These are phyloP conservation scores for Lasioglossum lativentre DNA, from an alignment of 2,888 invertebrate species.

Conservation along the genomic window DNA sequence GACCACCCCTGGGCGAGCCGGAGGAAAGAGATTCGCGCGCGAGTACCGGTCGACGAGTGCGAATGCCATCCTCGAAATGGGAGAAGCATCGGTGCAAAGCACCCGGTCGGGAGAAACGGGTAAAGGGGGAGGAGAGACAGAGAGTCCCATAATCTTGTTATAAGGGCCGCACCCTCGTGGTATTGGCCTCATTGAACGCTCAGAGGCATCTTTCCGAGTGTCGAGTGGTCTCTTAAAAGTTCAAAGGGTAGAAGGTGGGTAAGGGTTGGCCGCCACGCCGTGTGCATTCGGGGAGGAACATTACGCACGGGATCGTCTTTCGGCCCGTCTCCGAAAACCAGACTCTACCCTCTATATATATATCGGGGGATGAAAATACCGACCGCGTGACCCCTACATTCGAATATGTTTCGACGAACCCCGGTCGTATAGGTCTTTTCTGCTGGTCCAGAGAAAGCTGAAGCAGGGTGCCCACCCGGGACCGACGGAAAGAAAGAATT, in stretches of 20 bases:
- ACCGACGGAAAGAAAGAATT: conserved; percentile 36
- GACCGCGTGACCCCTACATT: neutral
- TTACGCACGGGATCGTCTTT: conserved; percentile 51
- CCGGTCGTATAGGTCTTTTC: neutral
- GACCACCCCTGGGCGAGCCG: conserved; percentile 69
- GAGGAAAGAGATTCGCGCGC: conserved; percentile 44
- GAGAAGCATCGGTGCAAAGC: conserved; percentile 2
- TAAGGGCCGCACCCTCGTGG: conserved; percentile 79
- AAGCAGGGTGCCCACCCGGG: neutral
- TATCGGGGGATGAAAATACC: conserved; percentile 26
- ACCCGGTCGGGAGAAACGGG: neutral
- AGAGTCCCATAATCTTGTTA: conserved; percentile 80
- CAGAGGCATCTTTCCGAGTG: conserved; percentile 75
- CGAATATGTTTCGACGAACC: neutral
- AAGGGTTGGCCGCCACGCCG: conserved; percentile 44
- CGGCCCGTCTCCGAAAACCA: conserved; percentile 39
- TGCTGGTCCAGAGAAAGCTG: neutral
- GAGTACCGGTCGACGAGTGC: conserved; percentile 12
- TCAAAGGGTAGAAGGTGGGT: conserved; percentile 68
- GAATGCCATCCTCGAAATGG: conserved; percentile 7
- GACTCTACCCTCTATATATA: conserved; percentile 29
- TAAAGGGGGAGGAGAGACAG: conserved; percentile 24
- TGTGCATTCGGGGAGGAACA: conserved; percentile 51
- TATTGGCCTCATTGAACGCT: conserved; percentile 80
- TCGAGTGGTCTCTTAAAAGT: conserved; percentile 75